Conservation (phyloP, 2,888 invertebrate species). For the Cosmia trapezina region DNA sequence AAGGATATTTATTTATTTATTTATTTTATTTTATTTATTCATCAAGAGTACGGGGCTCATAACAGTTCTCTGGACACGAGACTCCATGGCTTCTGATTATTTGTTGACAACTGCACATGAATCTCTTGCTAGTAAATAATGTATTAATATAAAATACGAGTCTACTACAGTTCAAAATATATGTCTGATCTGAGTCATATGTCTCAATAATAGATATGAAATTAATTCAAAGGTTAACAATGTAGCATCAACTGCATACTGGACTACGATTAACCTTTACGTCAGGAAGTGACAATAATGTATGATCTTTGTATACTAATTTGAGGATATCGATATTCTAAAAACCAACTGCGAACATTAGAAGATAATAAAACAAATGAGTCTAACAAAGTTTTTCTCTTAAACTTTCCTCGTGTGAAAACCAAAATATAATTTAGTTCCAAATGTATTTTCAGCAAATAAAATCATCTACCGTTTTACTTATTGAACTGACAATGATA, state of each 20-base stretch:
- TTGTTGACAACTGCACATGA: no score
- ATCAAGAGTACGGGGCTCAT: no score
- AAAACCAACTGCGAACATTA: not conserved
- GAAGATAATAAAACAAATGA: not conserved
- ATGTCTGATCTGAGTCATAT: constrained; percentile 25
- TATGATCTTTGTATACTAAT: constrained; percentile 12
- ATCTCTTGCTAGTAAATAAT: no score
- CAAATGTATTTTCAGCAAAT: not conserved
- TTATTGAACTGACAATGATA: not conserved
- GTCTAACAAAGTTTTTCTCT: not conserved
- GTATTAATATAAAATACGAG: no score
- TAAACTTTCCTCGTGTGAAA: not conserved
- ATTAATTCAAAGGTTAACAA: constrained; percentile 48
- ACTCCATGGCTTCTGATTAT: no score
- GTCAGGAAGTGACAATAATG: constrained; percentile 37
- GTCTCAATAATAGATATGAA: constrained; percentile 31
- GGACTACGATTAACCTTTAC: constrained; percentile 42
- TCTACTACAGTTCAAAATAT: not conserved
- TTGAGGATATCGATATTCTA: constrained; percentile 1
- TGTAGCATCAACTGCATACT: constrained; percentile 23
- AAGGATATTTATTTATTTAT: no score
- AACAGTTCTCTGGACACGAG: no score
- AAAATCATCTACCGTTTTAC: not conserved
- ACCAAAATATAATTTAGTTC: no score
- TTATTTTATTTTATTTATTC: no score